Base-by-base conservation (phyloP, 2,113 vertebrate species). In the Laterallus jamaicensis region DNA sequence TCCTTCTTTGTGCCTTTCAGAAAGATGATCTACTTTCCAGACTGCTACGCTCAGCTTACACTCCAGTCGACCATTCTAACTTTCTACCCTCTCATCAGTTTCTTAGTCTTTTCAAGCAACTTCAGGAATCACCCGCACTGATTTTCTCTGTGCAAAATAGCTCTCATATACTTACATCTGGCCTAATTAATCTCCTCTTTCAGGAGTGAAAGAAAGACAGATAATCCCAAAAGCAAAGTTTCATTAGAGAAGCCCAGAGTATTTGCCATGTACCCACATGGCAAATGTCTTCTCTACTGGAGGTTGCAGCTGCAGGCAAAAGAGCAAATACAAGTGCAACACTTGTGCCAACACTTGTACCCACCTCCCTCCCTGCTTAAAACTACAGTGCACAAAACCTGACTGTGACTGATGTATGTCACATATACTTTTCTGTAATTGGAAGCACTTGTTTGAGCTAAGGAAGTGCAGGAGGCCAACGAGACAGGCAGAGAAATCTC, bases 21-120 rank as follows among this genome's bases (percentile, higher is more conserved):
- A 95, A 92, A 76, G 78, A 93, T 89, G 75, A 97, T 97, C 80
- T 95, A 79, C 82, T 96, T 97, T 95, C 93, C 96, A 97, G 96
- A 94, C 37, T 31, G 44, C 54, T 93, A 37, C 0, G 2, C 73
- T 93, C 76, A 81, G 82, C 55, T 80, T 80, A 79, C 10, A 5
- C 68, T 68, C 42, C 6, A 4, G 47, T 86, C 68, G 35, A 67
- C 22, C 84, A 90, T 44, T 76, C 77, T 82, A 66, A 87, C 59
- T 90, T 49, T 49, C 82, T 69, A 73, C 25, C 39, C 69, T 94
- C 82, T 54, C 2, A 2, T 60, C 0, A 0, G 35, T 86, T 77
- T 86, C 80, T 76, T 76, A 76, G 50, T 91, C 62, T 32, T 59
- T 58, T 70, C 77, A 79, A 88, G 47, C 39, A 66, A 52, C 49